Evolutionary conservation across 2,113 vertebrate genomes (phyloP), one percentile per base, ranked within the genome.

Genomic region (Calyptomena viridis): DNA sequence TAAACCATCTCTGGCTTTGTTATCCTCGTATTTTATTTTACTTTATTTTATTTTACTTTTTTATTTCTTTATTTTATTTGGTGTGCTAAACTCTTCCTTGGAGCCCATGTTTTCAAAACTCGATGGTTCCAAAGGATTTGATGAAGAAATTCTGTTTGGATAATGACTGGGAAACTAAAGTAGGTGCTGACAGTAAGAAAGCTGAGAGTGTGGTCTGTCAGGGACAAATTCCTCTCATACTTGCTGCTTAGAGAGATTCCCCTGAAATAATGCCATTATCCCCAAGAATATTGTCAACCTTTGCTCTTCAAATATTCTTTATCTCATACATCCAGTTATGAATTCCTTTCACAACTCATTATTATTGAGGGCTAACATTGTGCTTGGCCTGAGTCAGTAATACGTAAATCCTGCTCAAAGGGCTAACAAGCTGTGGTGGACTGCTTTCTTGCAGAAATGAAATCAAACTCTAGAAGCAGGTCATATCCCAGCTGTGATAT

Each of bases 221-320:
- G 73, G 86, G 53, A 89, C 86, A 87, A 82, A 90, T 73, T 86
- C 60, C 31, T 94, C 62, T 64, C 60, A 42, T 28, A 56, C 30
- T 22, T 8, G n/a, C 66, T 74, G 53, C 84, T 87, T 53, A 68
- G 56, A 84, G 63, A 86, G 77, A 87, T 63, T 75, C 28, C 33
- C 22, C 11, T 11, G 83, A 88, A 93, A 86, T 78, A 86, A 93
- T 92, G 58, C 69, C 80, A 62, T 86, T 86, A 88, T 64, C 40
- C 73, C 40, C 2, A 12, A 75, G 92, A 92, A 84, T 84, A 78
- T 60, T 69, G 69, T 64, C 88, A 72, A 64, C 60, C 73, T 90
- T 93, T 93, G 88, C 76, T 93, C 90, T 75, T 92, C 60, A 90
- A 84, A 80, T 90, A 84, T 73, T 75, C 86, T 90, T 88, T 93